Percentiles rank a stretch among this genome's conserved stretches.
These are phyloP conservation scores for Leptocoma aspasia DNA, from an alignment of 2,113 vertebrate genomes.

Conservation along the genomic window DNA sequence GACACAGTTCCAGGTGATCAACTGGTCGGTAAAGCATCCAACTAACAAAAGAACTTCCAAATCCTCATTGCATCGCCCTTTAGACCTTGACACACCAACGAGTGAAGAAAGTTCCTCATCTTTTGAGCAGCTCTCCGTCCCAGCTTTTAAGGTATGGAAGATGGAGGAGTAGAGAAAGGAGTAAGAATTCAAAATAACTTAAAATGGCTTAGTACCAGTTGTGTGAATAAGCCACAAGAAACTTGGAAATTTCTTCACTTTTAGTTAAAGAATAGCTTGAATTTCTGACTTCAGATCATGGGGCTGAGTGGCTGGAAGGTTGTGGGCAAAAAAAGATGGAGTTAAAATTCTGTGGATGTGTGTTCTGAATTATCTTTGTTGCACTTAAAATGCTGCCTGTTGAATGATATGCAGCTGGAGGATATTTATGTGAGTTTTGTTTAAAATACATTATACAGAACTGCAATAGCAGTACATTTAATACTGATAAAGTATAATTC, in stretches of 20 bases:
- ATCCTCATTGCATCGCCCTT: conserved; percentile 92
- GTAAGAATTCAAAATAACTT: not conserved
- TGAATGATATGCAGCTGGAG: not conserved
- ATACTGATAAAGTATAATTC: not conserved
- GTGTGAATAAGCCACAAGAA: not conserved
- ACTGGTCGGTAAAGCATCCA: conserved; percentile 94
- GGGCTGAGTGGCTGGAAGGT: not conserved
- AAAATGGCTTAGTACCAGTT: not conserved
- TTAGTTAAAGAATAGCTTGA: not conserved
- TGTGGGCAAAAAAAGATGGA: not conserved
- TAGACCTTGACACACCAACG: conserved; percentile 93
- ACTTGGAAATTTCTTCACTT: not conserved
- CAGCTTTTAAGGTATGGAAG: conserved; percentile 87
- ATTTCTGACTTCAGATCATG: not conserved
- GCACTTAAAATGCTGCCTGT: not conserved
- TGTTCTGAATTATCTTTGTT: not conserved
- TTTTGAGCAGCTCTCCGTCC: conserved; percentile 91
- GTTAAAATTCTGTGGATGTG: not conserved
- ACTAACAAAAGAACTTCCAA: conserved; percentile 96
- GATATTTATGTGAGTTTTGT: not conserved
- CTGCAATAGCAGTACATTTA: not conserved
- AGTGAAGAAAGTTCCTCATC: conserved; percentile 90
- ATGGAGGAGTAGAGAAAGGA: not conserved
- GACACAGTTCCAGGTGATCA: conserved; percentile 92
- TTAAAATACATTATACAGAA: not conserved